Percentiles rank a stretch among this genome's conserved stretches.
Conservation (phyloP, 2,888 invertebrate species). For the Acrobasis repandana region DNA sequence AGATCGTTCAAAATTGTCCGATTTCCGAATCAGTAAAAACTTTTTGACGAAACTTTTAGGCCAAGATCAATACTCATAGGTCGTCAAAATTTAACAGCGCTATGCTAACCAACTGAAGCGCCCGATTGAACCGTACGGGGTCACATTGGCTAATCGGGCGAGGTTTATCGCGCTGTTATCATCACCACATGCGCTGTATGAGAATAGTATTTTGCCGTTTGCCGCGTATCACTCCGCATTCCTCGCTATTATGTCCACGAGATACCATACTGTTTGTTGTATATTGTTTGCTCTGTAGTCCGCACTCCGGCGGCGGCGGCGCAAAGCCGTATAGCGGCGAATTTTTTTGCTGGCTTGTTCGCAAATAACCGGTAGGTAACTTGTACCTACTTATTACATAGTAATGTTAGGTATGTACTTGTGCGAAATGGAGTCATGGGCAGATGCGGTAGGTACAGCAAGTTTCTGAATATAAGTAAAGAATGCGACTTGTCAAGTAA, state of each 20-base stretch:
- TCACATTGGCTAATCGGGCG: conserved; percentile 76
- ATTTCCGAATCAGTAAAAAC: too few relatives aligned
- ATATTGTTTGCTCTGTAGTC: conserved; percentile 40
- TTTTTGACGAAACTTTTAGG: too few relatives aligned
- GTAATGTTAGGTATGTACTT: conserved; percentile 37
- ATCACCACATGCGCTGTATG: conserved; percentile 53
- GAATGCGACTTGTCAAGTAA: background rate
- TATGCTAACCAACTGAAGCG: conserved; percentile 2
- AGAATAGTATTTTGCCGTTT: conserved; percentile 42
- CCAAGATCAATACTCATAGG: background rate
- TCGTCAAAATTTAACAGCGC: conserved; percentile 9
- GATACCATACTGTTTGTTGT: conserved; percentile 64
- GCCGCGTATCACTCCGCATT: conserved; percentile 60
- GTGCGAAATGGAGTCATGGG: conserved; percentile 27
- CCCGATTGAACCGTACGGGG: conserved; percentile 51
- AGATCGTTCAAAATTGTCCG: too few relatives aligned
- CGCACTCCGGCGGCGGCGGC: conserved; percentile 41
- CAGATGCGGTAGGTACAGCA: conserved; percentile 9
- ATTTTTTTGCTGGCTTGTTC: conserved; percentile 72
- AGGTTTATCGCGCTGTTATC: conserved; percentile 74
- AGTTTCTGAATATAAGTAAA: background rate
- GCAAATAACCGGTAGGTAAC: conserved; percentile 73
- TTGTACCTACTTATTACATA: conserved; percentile 45
- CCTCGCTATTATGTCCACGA: conserved; percentile 73
- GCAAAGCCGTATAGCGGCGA: conserved; percentile 66